Evolutionary conservation across 2,797 vertebrate genomes (phyloP).

Genomic region (Sebastes kiyomatsui): DNA sequence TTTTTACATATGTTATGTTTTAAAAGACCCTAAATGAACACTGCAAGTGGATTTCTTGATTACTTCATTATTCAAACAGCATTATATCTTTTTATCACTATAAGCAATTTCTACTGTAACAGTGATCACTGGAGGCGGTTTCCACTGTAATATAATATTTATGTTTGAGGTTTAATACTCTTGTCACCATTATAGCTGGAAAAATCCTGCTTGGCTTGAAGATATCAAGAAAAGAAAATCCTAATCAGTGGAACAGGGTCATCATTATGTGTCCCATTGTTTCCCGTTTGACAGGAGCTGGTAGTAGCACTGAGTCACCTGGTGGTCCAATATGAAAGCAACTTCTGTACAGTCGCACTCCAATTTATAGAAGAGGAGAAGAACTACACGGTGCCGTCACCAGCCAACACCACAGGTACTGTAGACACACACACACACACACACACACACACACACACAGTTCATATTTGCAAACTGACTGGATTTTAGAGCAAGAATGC

Average conservation of each 20-base stretch:
- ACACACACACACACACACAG: not conserved
- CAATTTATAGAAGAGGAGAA: slow-evolving; percentile 99
- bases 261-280: not conserved
- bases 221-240: not conserved
- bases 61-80: too few species aligned
- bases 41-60: too few species aligned
- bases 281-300: slow-evolving; percentile 85
- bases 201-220: not conserved
- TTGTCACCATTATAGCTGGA: not conserved
- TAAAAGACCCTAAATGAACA: too few species aligned
- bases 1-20: too few species aligned
- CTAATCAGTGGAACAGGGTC: not conserved
- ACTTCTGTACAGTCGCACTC: slow-evolving; percentile 96
- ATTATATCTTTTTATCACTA: too few species aligned
- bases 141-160: too few species aligned
- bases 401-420: slow-evolving; percentile 88
- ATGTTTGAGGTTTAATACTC: too few species aligned
- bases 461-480: not conserved
- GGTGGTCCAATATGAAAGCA: slow-evolving; percentile 97
- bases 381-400: slow-evolving; percentile 92
- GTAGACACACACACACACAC: not conserved
- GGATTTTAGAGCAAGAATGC: not conserved
- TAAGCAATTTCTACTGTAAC: too few species aligned
- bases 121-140: too few species aligned
- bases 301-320: slow-evolving; percentile 97